Conservation (phyloP, 2,888 invertebrate species). For the Pherbina coryleti region DNA sequence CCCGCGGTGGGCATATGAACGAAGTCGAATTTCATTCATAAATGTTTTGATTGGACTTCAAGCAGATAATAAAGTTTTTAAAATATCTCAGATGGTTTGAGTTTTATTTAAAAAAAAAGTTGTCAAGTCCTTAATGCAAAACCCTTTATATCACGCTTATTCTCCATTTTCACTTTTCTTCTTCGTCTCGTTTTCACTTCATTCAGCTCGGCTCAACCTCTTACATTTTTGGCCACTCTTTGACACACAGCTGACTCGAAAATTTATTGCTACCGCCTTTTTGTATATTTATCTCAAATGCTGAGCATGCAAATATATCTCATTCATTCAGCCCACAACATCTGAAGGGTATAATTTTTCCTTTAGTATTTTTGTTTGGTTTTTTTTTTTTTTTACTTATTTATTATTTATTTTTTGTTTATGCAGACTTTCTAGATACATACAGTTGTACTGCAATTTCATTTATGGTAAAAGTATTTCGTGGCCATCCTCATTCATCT, state of each 20-base stretch:
- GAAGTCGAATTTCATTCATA: too few species aligned
- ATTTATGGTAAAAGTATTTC: not conserved
- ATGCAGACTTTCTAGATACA: not conserved
- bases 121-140: too few species aligned
- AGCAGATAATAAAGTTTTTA: too few species aligned
- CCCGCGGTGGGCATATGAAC: too few species aligned
- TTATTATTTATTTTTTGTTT: too few species aligned
- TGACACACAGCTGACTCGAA: not conserved
- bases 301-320: not conserved
- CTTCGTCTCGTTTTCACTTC: not conserved
- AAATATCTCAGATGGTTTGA: too few species aligned
- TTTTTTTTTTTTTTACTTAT: too few species aligned
- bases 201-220: not conserved
- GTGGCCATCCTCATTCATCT: not conserved
- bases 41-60: too few species aligned
- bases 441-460: not conserved
- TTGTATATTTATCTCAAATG: not conserved
- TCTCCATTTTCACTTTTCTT: not conserved
- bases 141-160: too few species aligned
- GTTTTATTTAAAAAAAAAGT: too few species aligned
- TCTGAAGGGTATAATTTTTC: not conserved
- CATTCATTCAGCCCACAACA: not conserved
- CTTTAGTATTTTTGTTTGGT: not conserved
- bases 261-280: not conserved
- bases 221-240: not conserved